Conservation (phyloP, 2,888 invertebrate genomes). For the Pteria penguin region DNA sequence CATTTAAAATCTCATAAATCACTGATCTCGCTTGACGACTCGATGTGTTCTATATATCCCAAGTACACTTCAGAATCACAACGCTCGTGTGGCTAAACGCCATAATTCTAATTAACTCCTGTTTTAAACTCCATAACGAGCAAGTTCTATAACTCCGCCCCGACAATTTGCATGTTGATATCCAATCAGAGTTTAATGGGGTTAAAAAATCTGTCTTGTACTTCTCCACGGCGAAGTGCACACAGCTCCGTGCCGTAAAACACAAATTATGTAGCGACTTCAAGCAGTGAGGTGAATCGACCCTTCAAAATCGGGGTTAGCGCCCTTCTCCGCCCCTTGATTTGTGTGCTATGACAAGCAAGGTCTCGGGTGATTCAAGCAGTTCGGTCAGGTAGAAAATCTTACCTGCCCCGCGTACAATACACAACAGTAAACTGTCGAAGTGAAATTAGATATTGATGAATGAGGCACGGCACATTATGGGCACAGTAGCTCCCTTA, state of each 20-base stretch:
- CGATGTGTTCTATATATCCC: no score
- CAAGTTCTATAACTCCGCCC: no score
- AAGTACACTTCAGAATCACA: no score
- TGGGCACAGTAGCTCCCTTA: background rate
- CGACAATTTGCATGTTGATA: no score
- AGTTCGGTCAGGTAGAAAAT: conserved; percentile 16
- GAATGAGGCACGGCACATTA: background rate
- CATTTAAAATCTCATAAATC: background rate
- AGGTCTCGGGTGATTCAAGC: conserved; percentile 3
- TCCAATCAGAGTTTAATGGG: background rate
- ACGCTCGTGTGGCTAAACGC: no score
- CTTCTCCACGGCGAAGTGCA: background rate
- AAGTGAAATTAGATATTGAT: conserved; percentile 25
- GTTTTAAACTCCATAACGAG: no score
- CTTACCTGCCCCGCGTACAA: conserved; percentile 24
- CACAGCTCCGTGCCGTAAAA: background rate
- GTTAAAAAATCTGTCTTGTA: background rate
- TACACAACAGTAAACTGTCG: conserved; percentile 28
- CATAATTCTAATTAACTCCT: no score
- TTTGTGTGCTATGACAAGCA: conserved; percentile 2
- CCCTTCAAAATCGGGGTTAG: conserved; percentile 28
- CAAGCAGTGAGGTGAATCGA: conserved; percentile 12
- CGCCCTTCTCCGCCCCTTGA: background rate
- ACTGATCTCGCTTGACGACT: background rate
- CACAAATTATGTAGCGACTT: background rate